Percentiles rank a stretch among this genome's conserved stretches.
phyloP scores from a whole-genome alignment of 2,797 vertebrate species.

The Acanthis flammea region DNA sequence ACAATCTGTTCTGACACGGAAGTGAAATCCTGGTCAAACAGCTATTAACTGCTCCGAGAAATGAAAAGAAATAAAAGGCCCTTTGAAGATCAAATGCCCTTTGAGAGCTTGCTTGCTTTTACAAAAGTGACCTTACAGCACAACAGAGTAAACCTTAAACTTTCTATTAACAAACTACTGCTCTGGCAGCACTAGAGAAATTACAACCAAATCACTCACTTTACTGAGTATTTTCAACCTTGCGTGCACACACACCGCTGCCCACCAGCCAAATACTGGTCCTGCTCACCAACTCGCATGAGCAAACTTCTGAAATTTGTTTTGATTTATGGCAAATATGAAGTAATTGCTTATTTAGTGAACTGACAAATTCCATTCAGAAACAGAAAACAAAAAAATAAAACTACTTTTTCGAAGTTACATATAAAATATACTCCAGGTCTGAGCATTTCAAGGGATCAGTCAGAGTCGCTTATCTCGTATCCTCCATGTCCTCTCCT shows the following conservation, averaged over 20 bases:
- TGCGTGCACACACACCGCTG: neutral
- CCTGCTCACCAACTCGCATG: neutral
- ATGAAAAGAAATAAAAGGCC: slow-evolving; percentile 22
- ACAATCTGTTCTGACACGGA: slow-evolving; percentile 60
- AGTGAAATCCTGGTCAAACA: slow-evolving; percentile 41
- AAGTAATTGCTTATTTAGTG: neutral
- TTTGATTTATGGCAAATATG: neutral
- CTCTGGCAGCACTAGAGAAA: neutral
- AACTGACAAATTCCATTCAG: neutral
- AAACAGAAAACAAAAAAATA: neutral
- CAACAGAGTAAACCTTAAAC: neutral
- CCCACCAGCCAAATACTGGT: neutral
- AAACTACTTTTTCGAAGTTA: neutral
- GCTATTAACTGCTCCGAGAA: slow-evolving; percentile 28
- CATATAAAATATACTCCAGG: neutral
- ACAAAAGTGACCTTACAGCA: neutral
- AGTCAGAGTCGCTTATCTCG: neutral
- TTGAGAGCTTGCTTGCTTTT: neutral
- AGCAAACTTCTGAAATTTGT: neutral
- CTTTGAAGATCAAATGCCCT: slow-evolving; percentile 15
- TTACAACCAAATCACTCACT: neutral
- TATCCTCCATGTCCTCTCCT: neutral
- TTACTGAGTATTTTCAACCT: neutral
- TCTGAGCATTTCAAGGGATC: neutral
- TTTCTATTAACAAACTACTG: neutral